These are phyloP conservation scores for Empidonax alnorum DNA, from an alignment of 2,113 vertebrate species.

Conservation along the genomic window DNA sequence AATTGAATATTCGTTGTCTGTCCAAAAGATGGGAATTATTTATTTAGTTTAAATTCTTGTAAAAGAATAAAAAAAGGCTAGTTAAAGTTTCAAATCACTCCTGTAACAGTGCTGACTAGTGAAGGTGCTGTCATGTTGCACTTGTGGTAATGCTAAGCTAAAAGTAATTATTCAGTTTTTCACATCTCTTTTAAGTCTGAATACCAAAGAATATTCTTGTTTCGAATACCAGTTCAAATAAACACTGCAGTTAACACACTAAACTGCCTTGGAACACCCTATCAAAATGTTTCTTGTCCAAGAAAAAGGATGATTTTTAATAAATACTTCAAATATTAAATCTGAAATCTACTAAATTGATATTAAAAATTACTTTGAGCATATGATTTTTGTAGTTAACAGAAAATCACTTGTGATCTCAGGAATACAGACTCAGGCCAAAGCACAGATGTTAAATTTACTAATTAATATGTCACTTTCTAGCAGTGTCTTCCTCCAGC, in stretches of 20 bases:
- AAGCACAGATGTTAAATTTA: not conserved
- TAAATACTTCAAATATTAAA: not conserved
- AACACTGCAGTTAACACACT: not conserved
- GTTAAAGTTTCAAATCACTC: not conserved
- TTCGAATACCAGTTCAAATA: not conserved
- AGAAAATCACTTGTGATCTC: not conserved
- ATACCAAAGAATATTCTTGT: not conserved
- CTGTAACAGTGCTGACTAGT: not conserved
- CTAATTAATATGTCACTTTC: not conserved
- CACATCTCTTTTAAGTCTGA: not conserved
- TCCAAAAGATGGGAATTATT: not conserved
- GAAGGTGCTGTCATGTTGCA: not conserved
- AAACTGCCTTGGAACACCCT: not conserved
- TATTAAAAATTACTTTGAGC: not conserved
- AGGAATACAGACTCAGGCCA: not conserved
- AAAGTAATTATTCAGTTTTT: not conserved
- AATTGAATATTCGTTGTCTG: not conserved
- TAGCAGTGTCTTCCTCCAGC: not conserved
- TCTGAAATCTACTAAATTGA: not conserved
- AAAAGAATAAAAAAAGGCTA: not conserved
- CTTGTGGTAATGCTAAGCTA: not conserved
- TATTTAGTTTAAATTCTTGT: not conserved
- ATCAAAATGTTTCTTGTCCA: not conserved
- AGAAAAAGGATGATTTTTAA: not conserved
- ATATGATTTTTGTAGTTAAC: not conserved